These are phyloP conservation scores for Callorhinus ursinus DNA, from an alignment of 2,113 vertebrate species.

Conservation along the genomic window DNA sequence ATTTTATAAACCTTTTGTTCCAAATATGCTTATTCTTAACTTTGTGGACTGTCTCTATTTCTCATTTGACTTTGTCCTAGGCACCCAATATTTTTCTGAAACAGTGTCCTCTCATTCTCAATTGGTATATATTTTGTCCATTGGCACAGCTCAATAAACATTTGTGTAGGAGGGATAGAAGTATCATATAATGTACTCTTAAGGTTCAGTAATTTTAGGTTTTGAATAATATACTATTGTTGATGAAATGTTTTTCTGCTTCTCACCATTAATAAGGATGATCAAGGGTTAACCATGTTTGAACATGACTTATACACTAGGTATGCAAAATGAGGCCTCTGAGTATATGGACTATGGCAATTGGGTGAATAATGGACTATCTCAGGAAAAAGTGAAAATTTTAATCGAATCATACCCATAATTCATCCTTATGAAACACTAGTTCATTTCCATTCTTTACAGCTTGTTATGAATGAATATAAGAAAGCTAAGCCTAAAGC, in stretches of 20 bases:
- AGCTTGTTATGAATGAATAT: conserved; percentile 64
- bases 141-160: neutral
- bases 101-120: neutral
- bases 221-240: conserved; percentile 11
- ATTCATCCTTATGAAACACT: conserved; percentile 63
- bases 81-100: neutral
- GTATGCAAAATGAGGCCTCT: conserved; percentile 36
- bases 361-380: conserved; percentile 68
- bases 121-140: neutral
- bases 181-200: neutral
- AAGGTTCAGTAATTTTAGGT: neutral
- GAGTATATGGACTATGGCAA: conserved; percentile 5
- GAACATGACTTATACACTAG: conserved; percentile 24
- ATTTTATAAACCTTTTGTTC: neutral
- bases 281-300: conserved; percentile 37
- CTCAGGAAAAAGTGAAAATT: conserved; percentile 63
- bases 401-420: conserved; percentile 44
- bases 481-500: conserved; percentile 67
- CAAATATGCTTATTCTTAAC: neutral
- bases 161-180: neutral
- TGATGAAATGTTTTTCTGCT: neutral
- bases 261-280: conserved; percentile 14
- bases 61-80: neutral
- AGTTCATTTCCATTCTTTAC: conserved; percentile 67
- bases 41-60: neutral